Evolutionary conservation across 2,797 vertebrate species (phyloP).

Genomic region (Peromyscus nudipes): DNA sequence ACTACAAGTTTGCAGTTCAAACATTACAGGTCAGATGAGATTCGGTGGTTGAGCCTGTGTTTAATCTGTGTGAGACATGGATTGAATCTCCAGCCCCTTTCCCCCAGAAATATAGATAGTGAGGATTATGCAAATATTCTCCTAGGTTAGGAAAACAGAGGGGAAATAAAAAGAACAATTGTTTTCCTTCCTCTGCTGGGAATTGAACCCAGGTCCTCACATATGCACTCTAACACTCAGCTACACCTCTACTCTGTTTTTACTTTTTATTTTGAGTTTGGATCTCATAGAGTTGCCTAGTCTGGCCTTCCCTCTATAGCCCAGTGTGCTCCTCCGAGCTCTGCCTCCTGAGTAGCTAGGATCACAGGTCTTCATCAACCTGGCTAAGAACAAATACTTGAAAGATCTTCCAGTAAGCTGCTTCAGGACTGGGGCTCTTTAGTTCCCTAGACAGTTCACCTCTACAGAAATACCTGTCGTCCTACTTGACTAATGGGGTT

Average conservation of each 20-base stretch:
- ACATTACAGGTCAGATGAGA: neutral
- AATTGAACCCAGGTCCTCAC: neutral
- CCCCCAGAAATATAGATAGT: neutral
- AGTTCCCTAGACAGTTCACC: neutral
- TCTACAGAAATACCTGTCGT: neutral
- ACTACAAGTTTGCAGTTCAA: neutral
- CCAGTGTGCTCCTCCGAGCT: neutral
- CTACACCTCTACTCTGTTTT: neutral
- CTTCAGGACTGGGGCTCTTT: neutral
- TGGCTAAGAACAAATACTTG: neutral
- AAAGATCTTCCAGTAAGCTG: neutral
- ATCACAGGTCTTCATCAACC: neutral
- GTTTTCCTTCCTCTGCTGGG: neutral
- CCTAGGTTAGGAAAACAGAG: neutral
- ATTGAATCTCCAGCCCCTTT: neutral
- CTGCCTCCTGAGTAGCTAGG: neutral
- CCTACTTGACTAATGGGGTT: neutral
- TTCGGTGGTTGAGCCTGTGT: neutral
- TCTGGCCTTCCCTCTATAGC: neutral
- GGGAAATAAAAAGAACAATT: neutral
- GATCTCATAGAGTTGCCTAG: neutral
- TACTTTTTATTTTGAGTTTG: neutral
- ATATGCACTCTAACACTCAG: neutral
- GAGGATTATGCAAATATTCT: neutral
- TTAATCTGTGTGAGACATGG: neutral